These are phyloP conservation scores for Enteromius thamalakanensis DNA, from an alignment of 2,797 vertebrate species.

Conservation along the genomic window DNA sequence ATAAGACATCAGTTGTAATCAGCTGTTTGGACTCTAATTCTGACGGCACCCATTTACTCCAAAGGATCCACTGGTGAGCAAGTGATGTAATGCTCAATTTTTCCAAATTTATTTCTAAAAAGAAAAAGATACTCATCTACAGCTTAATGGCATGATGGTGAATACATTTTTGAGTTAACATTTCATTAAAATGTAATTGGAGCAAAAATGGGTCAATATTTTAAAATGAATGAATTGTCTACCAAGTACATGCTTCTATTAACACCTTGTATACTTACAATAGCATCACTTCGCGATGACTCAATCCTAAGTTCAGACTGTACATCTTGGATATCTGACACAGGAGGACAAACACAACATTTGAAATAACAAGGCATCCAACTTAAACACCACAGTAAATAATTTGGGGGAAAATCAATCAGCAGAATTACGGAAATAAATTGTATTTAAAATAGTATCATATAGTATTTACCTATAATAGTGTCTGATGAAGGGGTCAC, in stretches of 20 bases:
- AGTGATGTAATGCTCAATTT: background rate
- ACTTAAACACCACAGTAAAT: background rate
- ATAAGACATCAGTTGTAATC: no score
- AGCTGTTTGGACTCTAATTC: background rate
- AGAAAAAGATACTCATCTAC: background rate
- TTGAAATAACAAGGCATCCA: background rate
- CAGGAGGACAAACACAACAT: background rate
- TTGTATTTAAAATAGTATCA: background rate
- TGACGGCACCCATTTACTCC: background rate
- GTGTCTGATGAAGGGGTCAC: conserved; percentile 28
- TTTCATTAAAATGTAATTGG: background rate
- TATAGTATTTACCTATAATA: conserved; percentile 27
- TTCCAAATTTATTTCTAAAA: background rate
- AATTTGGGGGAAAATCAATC: background rate
- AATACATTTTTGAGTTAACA: background rate
- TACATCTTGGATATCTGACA: conserved; percentile 39
- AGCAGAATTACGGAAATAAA: background rate
- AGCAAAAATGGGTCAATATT: background rate
- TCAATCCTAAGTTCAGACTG: conserved; percentile 21
- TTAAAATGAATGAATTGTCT: background rate
- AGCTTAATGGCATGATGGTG: background rate
- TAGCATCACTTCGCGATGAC: conserved; percentile 32
- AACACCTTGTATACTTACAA: conserved; percentile 35
- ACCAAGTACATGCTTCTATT: background rate
- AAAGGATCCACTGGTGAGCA: background rate